Conservation (phyloP, 1,140 invertebrate genomes). For the Mycetomoellerius zeteki region DNA sequence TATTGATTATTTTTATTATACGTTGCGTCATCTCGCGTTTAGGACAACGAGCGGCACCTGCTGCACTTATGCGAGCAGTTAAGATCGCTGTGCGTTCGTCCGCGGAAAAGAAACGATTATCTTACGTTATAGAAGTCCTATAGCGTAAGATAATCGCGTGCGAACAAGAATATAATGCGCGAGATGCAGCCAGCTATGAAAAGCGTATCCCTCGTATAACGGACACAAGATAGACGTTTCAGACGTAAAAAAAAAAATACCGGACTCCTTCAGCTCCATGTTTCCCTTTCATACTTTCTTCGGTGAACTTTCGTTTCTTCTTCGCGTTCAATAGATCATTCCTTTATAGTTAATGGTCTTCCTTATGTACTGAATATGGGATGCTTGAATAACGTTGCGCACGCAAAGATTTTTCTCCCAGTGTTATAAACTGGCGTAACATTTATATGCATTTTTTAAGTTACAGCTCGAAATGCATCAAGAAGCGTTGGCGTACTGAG, state of each 20-base stretch:
- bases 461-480: neutral
- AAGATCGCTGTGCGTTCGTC: neutral
- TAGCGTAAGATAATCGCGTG: constrained; percentile 5
- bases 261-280: neutral
- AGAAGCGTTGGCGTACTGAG: neutral
- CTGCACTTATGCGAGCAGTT: neutral
- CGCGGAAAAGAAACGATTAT: no score
- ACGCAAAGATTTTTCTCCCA: constrained; percentile 16
- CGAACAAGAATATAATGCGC: neutral
- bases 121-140: no score
- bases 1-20: constrained; percentile 41
- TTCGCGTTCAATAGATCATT: constrained; percentile 33
- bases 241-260: constrained; percentile 1
- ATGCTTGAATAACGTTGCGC: neutral
- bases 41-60: constrained; percentile 13
- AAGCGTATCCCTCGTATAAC: neutral
- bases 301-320: constrained; percentile 34
- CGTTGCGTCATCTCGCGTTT: constrained; percentile 44
- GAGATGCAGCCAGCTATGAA: neutral
- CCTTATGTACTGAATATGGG: neutral
- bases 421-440: neutral
- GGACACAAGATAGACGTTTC: neutral
- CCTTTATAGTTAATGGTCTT: neutral
- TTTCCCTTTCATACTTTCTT: constrained; percentile 26
- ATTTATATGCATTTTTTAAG: constrained; percentile 4